Evolutionary conservation across 2,797 vertebrate genomes (phyloP), one percentile per base, ranked within the genome.

Genomic region (Acestrorhynchus altus): DNA sequence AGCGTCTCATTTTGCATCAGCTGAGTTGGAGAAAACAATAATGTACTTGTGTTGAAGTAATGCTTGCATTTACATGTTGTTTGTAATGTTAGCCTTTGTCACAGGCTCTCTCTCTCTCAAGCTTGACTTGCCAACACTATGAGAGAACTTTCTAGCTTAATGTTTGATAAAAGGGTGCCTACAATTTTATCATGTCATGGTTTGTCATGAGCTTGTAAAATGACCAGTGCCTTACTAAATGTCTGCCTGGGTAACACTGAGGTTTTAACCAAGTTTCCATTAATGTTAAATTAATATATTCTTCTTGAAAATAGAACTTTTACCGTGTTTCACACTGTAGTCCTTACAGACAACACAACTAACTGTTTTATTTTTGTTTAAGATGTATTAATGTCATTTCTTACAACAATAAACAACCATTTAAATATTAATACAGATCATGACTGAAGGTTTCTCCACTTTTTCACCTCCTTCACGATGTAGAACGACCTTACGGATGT

Each of bases 141-240:
- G n/a, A n/a, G n/a, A 6, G 5, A 15, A 15, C 16, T 15, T 46
- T 46, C n/a, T n/a, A n/a, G n/a, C n/a, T n/a, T n/a, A n/a, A n/a
- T n/a, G n/a, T n/a, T n/a, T n/a, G n/a, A n/a, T n/a, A n/a, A n/a
- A n/a, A n/a, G n/a, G n/a, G n/a, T n/a, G 13, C 44, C 0, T 15
- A 15, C 13, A 2, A 46, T 46, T 16, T 12, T 59, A 8, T 5
- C 7, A 18, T 65, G 4, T 65, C n/a, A 1, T 44, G 10, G 18
- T 44, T 22, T 44, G 8, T 44, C 22, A 24, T 44, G 3, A 0
- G 13, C n/a, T 22, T 64, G 2, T 10, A 39, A 20, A 39, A 40
- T 40, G n/a, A 13, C 15, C 20, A 42, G 61, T 65, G 61, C 61
- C 61, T 65, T 65, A 65, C 61, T 24, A 22, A 44, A 13, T 22